Percentiles rank a stretch among this genome's conserved stretches.
Conservation (phyloP, 1,140 invertebrate species). For the Drosophila sp. region DNA sequence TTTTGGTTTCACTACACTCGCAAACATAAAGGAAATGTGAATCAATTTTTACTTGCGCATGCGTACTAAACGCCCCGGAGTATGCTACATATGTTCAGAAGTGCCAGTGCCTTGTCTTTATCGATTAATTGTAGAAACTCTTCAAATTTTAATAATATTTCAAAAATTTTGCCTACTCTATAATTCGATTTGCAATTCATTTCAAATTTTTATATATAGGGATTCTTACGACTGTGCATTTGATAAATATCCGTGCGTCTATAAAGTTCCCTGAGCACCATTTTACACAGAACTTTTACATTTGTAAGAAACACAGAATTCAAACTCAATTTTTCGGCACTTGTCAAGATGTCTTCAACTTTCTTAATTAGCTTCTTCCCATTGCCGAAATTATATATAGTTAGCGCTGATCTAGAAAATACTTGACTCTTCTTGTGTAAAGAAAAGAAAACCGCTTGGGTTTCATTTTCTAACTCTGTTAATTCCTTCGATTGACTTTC, state of each 20-base stretch:
- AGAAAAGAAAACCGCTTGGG: not conserved
- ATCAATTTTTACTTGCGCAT: slow-evolving; percentile 47
- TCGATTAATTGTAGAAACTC: slow-evolving; percentile 9
- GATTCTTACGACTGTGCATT: slow-evolving; percentile 8
- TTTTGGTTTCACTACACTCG: slow-evolving; percentile 3
- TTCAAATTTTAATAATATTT: too few relatives aligned
- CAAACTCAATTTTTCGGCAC: slow-evolving; percentile 18
- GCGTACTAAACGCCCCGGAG: slow-evolving; percentile 16
- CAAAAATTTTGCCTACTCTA: not conserved
- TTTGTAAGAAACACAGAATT: not conserved
- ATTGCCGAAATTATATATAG: not conserved
- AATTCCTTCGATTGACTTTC: not conserved
- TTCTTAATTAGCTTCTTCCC: slow-evolving; percentile 17
- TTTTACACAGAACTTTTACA: slow-evolving; percentile 31
- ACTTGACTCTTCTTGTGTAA: not conserved
- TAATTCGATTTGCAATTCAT: not conserved
- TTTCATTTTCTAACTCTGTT: not conserved
- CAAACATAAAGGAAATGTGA: slow-evolving; percentile 26
- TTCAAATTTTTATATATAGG: slow-evolving; percentile 17
- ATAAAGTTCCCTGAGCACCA: slow-evolving; percentile 14
- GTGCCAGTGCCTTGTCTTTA: not conserved
- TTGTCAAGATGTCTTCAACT: slow-evolving; percentile 37
- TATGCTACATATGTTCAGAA: slow-evolving; percentile 41
- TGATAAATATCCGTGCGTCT: not conserved
- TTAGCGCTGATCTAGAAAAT: not conserved